Percentiles rank a stretch among this genome's conserved stretches.
Evolutionary conservation across 2,797 vertebrate species (phyloP).

Genomic region (Siniperca obscura): DNA sequence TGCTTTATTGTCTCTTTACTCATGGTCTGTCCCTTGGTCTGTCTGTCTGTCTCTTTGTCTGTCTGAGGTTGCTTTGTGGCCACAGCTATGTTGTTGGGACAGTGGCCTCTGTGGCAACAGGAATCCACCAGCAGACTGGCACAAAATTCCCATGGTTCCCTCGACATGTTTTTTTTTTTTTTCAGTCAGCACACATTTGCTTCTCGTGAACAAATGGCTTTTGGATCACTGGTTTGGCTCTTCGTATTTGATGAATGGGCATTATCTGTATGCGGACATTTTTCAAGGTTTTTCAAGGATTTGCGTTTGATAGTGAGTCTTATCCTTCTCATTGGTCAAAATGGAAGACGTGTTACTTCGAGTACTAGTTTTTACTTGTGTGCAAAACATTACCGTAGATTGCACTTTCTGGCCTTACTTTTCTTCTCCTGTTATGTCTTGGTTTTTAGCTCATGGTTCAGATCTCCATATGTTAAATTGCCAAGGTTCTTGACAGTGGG

Average conservation of each 20-base stretch:
- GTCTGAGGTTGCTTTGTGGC: constrained; percentile 61
- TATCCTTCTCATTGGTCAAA: constrained; percentile 21
- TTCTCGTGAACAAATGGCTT: constrained; percentile 43
- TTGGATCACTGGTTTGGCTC: constrained; percentile 34
- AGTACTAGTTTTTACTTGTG: no score
- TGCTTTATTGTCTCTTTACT: constrained; percentile 13
- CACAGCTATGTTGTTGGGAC: constrained; percentile 58
- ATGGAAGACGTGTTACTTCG: neutral
- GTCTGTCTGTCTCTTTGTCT: constrained; percentile 47
- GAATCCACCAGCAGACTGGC: constrained; percentile 51
- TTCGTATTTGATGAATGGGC: constrained; percentile 31
- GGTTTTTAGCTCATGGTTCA: neutral
- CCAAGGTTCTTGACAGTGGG: neutral
- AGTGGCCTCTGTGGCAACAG: constrained; percentile 50
- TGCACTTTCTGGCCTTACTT: neutral
- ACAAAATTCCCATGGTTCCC: constrained; percentile 40
- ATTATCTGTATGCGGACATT: constrained; percentile 18
- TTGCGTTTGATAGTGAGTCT: constrained; percentile 11
- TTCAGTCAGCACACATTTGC: constrained; percentile 28
- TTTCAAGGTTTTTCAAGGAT: constrained; percentile 15
- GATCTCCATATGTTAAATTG: neutral
- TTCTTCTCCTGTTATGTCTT: neutral
- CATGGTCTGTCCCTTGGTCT: neutral
- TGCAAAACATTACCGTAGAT: neutral
- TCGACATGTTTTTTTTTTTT: neutral